Evolutionary conservation across 2,113 vertebrate genomes (phyloP).

Genomic region (Sprattus sprattus): DNA sequence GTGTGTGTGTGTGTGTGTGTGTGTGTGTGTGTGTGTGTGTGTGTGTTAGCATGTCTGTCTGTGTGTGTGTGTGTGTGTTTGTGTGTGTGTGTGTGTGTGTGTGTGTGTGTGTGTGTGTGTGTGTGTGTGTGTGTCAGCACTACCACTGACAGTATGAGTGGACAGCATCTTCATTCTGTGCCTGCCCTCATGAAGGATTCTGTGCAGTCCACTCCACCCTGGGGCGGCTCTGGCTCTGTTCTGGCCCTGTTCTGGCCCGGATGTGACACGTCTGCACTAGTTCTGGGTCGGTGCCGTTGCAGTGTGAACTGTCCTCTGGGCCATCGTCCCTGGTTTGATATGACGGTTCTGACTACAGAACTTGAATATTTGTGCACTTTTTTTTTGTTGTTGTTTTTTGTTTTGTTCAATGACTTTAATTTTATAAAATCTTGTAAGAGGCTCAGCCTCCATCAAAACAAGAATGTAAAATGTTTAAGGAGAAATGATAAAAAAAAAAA

Average conservation of each 20-base stretch:
- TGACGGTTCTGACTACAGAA: conserved; percentile 59
- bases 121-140: conserved; percentile 49
- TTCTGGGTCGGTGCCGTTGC: not conserved
- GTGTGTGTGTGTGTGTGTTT: conserved; percentile 34
- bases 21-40: conserved; percentile 38
- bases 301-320: conserved; percentile 37
- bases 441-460: conserved; percentile 63
- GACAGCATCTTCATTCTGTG: conserved; percentile 67
- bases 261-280: not conserved
- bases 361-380: conserved; percentile 71
- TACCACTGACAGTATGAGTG: conserved; percentile 57
- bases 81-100: not conserved
- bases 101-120: not conserved
- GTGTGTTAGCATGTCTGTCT: conserved; percentile 42
- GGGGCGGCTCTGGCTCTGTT: not conserved
- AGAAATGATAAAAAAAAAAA: conserved; percentile 63
- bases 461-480: conserved; percentile 82
- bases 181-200: conserved; percentile 64
- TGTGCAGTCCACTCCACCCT: too few species aligned
- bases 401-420: conserved; percentile 39
- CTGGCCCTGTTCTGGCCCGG: not conserved
- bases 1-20: not conserved
- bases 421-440: conserved; percentile 55
- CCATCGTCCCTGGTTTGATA: conserved; percentile 66
- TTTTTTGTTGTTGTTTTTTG: conserved; percentile 44